Base-by-base conservation (phyloP, 2,113 vertebrate species). In the Hemiprocne comata region DNA sequence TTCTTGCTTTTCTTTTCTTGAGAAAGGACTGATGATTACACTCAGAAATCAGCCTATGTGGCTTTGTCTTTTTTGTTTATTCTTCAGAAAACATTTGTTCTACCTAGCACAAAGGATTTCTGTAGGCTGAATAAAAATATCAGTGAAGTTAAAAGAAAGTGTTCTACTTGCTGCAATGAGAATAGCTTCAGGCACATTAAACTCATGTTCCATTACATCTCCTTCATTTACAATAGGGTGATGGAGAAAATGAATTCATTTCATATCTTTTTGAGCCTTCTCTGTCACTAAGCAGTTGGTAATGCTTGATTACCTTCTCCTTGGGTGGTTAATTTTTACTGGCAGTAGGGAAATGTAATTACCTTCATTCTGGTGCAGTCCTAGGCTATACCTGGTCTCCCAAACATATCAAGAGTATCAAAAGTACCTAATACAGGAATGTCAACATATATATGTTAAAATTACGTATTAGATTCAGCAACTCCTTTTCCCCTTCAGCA, bases 301-400 rank as follows among this genome's bases (percentile, higher is more conserved):
- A 74, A 73, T 23, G 10, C 55, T 92, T 90, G 42, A 91, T 86
- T 85, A 18, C 61, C 38, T 83, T 91, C 67, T 95, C 16, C 67
- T 85, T 90, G 64, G 70, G 64, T 93, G 64, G 46, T 83, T 93
- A 93, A 88, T 29, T 91, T 96, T 95, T 77, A 94, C 46, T 85
- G 51, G 36, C 54, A 87, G 36, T 83, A 82, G 71, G 29, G 60
- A 90, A 85, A 90, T 38, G 12, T 85, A 87, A 85, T 85, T 70
- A 26, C 67, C 79, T 76, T 79, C 67, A 38, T 85, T 87, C 42
- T 90, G 71, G 12, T 80, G 44, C 34, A 85, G 46, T 89, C 85
- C 82, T 73, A 88, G 64, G 75, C 60, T 55, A 51, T 51, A 72
- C 31, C 24, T 70, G 23, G 4, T 85, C 40, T 95, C 51, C 57